Base-by-base conservation (phyloP, 2,888 invertebrate genomes). In the Perithous albicinctus region DNA sequence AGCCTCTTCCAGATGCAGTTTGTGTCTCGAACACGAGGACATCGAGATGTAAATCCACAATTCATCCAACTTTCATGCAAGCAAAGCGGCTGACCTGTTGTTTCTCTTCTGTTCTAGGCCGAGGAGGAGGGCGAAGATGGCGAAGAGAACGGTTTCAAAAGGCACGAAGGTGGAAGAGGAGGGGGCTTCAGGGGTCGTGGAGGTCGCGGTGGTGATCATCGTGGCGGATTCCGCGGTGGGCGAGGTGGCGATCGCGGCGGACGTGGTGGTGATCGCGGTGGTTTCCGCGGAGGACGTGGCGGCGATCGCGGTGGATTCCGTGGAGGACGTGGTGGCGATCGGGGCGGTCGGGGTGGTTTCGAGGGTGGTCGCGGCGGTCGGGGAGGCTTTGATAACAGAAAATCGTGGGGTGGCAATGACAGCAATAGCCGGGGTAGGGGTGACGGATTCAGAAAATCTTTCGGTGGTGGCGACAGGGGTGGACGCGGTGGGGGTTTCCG, bases 61-160 rank as follows among this genome's bases (percentile, higher is more conserved):
- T 29, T 12, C 0, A 26, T 32, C 15, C 15, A n/a, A 56, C 79
- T 85, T 82, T 78, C 73, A 76, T 82, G 43, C 35, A 81, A 23
- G 63, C 66, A 77, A 78, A 75, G 88, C 87, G 85, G 84, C 70
- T 92, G 92, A 92, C 91, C 91, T 90, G 88, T 87, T 85, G 90
- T 90, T 91, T 91, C 89, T 89, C 87, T 90, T 90, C 83, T 90
- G 89, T 91, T 92, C 61, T 88, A 90, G 93, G 93, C 80, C 89
- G 90, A 75, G 90, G 92, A 73, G 88, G 93, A 83, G 88, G 93
- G 91, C 43, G 85, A 87, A 26, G 87, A 87, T 38, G 87, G 86
- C 26, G 89, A 87, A 32, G 93, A 93, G n/a, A 92, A 92, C 23
- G 90, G 91, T 78, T 91, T 93, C 59, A 86, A 82, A 54, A 86